Percentiles rank a stretch among this genome's conserved stretches.
Conservation (phyloP, 2,113 vertebrate species). For the Gallinago jamesoni region DNA sequence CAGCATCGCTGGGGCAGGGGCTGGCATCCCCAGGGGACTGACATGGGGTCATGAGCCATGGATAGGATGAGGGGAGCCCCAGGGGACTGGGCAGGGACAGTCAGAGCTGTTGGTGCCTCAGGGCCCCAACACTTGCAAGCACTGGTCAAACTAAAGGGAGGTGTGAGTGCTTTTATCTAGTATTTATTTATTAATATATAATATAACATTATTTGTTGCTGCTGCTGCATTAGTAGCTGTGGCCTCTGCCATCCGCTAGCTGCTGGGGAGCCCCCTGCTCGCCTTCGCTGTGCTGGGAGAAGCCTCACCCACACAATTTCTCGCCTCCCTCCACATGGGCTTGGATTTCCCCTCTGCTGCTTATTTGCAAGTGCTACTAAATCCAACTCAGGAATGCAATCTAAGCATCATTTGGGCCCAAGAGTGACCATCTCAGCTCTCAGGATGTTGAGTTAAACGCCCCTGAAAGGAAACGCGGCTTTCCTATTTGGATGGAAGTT, state of each 20-base stretch:
- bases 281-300: rapidly evolving
- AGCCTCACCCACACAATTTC: neutral
- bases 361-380: neutral
- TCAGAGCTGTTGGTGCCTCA: neutral
- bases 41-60: neutral
- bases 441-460: neutral
- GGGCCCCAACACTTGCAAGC: no score
- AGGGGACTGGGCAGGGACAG: rapidly evolving
- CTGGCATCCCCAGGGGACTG: rapidly evolving
- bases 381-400: neutral
- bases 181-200: no score
- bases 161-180: no score
- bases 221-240: neutral
- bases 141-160: neutral
- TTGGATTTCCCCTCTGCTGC: neutral
- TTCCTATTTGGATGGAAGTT: neutral
- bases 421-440: neutral
- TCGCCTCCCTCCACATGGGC: neutral
- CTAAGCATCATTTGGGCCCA: neutral
- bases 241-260: rapidly evolving
- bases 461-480: rapidly evolving
- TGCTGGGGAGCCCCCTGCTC: neutral
- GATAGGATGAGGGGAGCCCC: neutral
- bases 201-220: neutral
- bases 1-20: rapidly evolving